Base-by-base conservation (phyloP, 1,140 invertebrate genomes). In the Drosophila nasuta region DNA sequence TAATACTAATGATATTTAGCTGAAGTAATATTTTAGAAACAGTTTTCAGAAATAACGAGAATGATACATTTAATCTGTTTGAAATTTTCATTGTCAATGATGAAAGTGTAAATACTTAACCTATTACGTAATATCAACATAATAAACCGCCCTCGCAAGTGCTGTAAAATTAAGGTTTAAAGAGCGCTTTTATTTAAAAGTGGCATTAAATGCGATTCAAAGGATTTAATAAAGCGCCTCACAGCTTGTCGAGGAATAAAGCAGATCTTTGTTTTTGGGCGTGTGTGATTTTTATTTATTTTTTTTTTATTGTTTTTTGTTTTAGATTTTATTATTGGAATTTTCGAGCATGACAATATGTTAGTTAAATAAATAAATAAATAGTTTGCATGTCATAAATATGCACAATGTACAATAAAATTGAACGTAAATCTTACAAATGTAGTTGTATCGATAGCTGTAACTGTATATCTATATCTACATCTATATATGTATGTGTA, bases 301-400 rank as follows among this genome's bases (percentile, higher is more conserved):
- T 77, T 86, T 33, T 52, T 51, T 52, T 51, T 51, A 1, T 10
- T 28, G 17, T 52, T 52, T 33, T 13, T 38, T 41, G 80, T 57
- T 38, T 38, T 11, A 38, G 35, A 57, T 82, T 76, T 83, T 85
- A 72, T 80, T 65, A 60, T 41, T 88, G 52, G 20, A 78, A 69
- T 77, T 70, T 76, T 72, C 76, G 70, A 74, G 58, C 69, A 83
- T 87, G 80, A 88, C 83, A 88, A 88, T 88, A 85, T 88, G 85
- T 89, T 89, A 83, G 83, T 81, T 88, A 70, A 88, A 88, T 88
- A 88, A 88, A 88, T 88, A 88, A 88, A 89, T 88, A 89, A 87
- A 87, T 87, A 77, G 66, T 75, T 80, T 54, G 70, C 68, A 79
- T 85, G 41, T 76, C 60, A 71, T 77, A 67, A 70, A 87, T 74